Conservation (phyloP, 2,888 invertebrate genomes). For the Linhomoeus sp. region DNA sequence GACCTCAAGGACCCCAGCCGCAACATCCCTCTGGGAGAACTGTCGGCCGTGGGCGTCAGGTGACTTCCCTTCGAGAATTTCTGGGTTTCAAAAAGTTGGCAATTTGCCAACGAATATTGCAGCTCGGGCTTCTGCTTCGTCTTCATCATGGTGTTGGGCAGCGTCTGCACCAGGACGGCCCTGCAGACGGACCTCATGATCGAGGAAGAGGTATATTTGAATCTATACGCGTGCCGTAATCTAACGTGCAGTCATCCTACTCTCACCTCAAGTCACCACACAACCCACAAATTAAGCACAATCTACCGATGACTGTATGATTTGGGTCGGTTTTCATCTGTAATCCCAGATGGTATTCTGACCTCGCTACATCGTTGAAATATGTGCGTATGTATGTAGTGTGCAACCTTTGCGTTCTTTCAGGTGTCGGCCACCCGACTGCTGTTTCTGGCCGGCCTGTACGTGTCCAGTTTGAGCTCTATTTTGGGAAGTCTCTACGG, state of each 20-base stretch:
- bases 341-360: too few species aligned
- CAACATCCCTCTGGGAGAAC: slow-evolving; percentile 79
- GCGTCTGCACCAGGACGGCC: slow-evolving; percentile 53
- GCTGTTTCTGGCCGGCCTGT: slow-evolving; percentile 66
- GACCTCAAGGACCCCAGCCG: slow-evolving; percentile 72
- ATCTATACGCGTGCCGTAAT: too few species aligned
- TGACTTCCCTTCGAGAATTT: slow-evolving; percentile 29
- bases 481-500: slow-evolving; percentile 90
- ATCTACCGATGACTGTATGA: too few species aligned
- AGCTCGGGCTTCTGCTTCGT: slow-evolving; percentile 68
- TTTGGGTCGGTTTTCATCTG: too few species aligned
- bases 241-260: too few species aligned
- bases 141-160: slow-evolving; percentile 69
- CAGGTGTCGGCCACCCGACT: slow-evolving; percentile 35
- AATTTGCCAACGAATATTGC: slow-evolving; percentile 12
- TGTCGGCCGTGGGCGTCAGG: slow-evolving; percentile 77
- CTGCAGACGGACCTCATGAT: slow-evolving; percentile 67
- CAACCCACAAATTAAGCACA: too few species aligned
- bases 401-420: neutral
- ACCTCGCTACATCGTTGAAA: too few species aligned
- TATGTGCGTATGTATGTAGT: too few species aligned
- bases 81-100: neutral
- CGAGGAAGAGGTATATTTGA: slow-evolving; percentile 51
- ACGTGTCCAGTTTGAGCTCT: slow-evolving; percentile 84
- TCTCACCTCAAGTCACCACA: too few species aligned